Conservation (phyloP, 2,888 invertebrate genomes). For the Laothoe populi region DNA sequence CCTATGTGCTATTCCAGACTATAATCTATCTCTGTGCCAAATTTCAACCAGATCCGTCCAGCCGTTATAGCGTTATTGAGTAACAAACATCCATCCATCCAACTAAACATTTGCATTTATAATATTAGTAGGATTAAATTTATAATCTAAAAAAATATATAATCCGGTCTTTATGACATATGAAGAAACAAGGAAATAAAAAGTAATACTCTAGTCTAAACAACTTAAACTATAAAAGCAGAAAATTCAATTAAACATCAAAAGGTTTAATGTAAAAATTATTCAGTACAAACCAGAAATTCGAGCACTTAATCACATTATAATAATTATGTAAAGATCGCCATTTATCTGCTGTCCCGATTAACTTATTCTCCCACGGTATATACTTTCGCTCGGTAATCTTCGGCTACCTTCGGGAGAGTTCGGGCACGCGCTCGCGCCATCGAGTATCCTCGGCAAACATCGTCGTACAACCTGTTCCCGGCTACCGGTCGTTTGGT, state of each 20-base stretch:
- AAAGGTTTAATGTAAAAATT: slow-evolving; percentile 29
- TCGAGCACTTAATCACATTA: slow-evolving; percentile 11
- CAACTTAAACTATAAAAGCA: not conserved
- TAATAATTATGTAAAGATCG: slow-evolving; percentile 15
- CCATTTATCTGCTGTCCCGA: slow-evolving; percentile 3
- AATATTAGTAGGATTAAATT: too few species aligned
- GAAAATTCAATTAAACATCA: slow-evolving; percentile 20
- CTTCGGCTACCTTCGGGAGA: slow-evolving; percentile 20
- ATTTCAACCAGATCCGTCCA: too few species aligned
- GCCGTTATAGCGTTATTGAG: too few species aligned
- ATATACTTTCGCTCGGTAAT: slow-evolving; percentile 12
- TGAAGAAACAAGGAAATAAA: not conserved
- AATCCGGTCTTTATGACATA: too few species aligned
- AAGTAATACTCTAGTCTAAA: not conserved
- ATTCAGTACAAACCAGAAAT: slow-evolving; percentile 10
- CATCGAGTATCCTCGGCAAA: slow-evolving; percentile 36
- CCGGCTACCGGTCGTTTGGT: slow-evolving; percentile 48
- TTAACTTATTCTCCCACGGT: slow-evolving; percentile 12
- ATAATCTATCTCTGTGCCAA: too few species aligned
- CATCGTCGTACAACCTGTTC: slow-evolving; percentile 46
- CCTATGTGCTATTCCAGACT: too few species aligned
- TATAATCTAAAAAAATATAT: too few species aligned
- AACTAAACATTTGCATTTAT: too few species aligned
- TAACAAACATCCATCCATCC: too few species aligned
- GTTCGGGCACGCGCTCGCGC: slow-evolving; percentile 39